A percentile compares a stretch with the other conserved stretches of the same genome.
Evolutionary conservation across 2,888 invertebrate genomes (phyloP).

Genomic region (Junonia oenone): DNA sequence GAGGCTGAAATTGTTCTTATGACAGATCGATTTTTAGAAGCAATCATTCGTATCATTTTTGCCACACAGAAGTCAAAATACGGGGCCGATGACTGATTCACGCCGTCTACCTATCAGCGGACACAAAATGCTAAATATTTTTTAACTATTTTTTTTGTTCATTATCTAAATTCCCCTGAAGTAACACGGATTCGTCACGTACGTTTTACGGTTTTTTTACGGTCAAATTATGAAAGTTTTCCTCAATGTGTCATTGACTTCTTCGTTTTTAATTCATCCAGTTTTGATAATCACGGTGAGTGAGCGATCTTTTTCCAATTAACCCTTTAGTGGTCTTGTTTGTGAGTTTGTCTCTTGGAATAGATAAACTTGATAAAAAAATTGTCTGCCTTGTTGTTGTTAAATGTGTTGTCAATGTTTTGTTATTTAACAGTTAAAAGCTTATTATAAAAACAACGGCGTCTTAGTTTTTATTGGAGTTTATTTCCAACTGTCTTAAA

Average conservation of each 20-base stretch:
- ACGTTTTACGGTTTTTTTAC: slow-evolving; percentile 51
- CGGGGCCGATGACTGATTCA: slow-evolving; percentile 10
- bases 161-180: slow-evolving; percentile 36
- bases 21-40: neutral
- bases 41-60: slow-evolving; percentile 7
- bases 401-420: neutral
- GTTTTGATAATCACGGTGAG: slow-evolving; percentile 30
- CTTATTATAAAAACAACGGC: too few species aligned
- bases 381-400: neutral
- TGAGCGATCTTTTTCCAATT: slow-evolving; percentile 22
- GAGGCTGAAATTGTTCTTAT: neutral
- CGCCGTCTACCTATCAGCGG: neutral
- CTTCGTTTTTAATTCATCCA: slow-evolving; percentile 29
- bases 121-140: slow-evolving; percentile 16
- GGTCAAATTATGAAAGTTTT: slow-evolving; percentile 46
- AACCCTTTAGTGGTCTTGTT: slow-evolving; percentile 16
- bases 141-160: slow-evolving; percentile 24
- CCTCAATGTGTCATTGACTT: slow-evolving; percentile 67
- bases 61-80: slow-evolving; percentile 6
- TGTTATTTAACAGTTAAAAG: too few species aligned
- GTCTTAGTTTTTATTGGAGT: too few species aligned
- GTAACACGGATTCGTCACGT: slow-evolving; percentile 50
- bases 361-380: neutral
- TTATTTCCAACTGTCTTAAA: too few species aligned
- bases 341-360: neutral